Evolutionary conservation across 1,140 invertebrate species (phyloP), one percentile per base, ranked within the genome.

Genomic region (Diprion similis): DNA sequence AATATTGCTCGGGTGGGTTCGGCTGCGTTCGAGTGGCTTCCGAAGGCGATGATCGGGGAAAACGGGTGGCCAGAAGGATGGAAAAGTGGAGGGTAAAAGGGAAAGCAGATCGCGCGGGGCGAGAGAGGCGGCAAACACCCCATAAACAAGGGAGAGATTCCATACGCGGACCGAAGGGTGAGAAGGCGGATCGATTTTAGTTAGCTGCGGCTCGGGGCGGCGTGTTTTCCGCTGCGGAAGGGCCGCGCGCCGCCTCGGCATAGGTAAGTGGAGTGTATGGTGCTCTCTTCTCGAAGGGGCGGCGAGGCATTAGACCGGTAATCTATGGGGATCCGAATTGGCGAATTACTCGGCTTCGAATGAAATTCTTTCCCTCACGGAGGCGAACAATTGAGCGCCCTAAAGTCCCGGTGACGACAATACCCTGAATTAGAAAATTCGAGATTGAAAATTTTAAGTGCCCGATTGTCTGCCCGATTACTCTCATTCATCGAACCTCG

Each of bases 71-170:
- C 51, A 8, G 69, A 48, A 70, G 64, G 64, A 70, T 13, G 46
- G 10, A 68, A 46, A 37, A 68, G 24, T n/a, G 46, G 19, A 37
- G 46, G 46, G 67, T 46, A 11, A 9, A 13, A 13, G 67, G 46
- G 66, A 51, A 70, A 24, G 17, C 46, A 72, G 64, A 15, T 66
- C 46, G 46, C 45, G 46, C 59, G 67, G 48, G 69, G 67, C 66
- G 15, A 51, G 77, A 73, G 79, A 76, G 77, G 80, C 72, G 76
- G 76, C 76, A 81, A 81, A 81, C 78, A 82, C 79, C 81, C 79
- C 73, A 78, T 81, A 82, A 82, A 83, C 81, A 83, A 82, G 82
- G 81, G 82, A 78, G 76, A 79, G 76, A 81, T 81, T 81, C 80
- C 77, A 75, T 78, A 79, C 78, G 75, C 78, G 24, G 24, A 37